phyloP scores from a whole-genome alignment of 2,888 invertebrate genomes.

The Branchipolynoe longqiensis region DNA sequence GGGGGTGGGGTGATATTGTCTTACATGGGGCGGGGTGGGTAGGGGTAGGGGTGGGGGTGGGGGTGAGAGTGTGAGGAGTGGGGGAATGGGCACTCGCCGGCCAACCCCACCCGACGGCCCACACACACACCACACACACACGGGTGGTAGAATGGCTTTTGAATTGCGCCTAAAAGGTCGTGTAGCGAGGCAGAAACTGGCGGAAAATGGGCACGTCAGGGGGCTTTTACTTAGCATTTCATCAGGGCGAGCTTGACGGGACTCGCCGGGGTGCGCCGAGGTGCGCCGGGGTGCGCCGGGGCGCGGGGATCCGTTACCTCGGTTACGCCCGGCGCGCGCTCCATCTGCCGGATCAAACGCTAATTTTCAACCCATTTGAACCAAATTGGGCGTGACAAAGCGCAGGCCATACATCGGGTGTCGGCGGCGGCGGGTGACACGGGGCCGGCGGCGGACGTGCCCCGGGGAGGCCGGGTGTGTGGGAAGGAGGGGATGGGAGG shows the following conservation, averaged over 20 bases:
- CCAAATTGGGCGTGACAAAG: slow-evolving; percentile 51
- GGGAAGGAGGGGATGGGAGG: not conserved
- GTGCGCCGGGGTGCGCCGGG: not conserved
- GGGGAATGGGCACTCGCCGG: not conserved
- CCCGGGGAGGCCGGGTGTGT: not conserved
- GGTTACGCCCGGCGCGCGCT: not conserved
- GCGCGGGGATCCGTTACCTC: not conserved
- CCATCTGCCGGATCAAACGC: slow-evolving; percentile 38
- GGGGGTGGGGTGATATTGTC: slow-evolving; percentile 19
- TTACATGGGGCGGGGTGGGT: not conserved
- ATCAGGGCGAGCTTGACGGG: slow-evolving; percentile 40
- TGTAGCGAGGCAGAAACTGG: slow-evolving; percentile 24
- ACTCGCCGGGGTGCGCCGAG: not conserved
- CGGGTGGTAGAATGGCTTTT: slow-evolving; percentile 29
- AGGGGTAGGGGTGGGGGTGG: not conserved
- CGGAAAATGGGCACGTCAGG: slow-evolving; percentile 48
- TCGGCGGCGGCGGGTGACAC: not conserved
- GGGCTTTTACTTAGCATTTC: slow-evolving; percentile 57
- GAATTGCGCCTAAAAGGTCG: slow-evolving; percentile 46
- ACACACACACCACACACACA: not conserved
- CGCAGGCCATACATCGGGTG: slow-evolving; percentile 29
- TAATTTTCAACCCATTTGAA: slow-evolving; percentile 54
- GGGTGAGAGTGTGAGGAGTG: not conserved
- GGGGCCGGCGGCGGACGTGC: not conserved
- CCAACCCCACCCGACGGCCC: not conserved